Conservation (phyloP, 2,113 vertebrate genomes). For the Silurus meridionalis region DNA sequence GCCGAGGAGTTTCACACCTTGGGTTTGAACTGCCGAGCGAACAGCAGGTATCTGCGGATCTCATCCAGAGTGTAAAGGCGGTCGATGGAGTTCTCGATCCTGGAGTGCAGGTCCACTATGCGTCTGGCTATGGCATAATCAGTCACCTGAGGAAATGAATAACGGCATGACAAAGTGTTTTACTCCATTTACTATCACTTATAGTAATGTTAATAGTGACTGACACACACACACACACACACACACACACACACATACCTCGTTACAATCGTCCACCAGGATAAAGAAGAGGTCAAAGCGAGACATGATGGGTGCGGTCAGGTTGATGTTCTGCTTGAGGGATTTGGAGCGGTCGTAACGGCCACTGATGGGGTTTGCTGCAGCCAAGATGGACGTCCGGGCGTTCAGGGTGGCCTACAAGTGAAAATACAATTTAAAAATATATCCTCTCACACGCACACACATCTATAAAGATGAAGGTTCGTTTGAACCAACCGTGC, state of each 20-base stretch:
- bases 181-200: too few species aligned
- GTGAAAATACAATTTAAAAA: neutral
- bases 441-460: neutral
- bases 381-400: slow-evolving; percentile 96
- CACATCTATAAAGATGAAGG: neutral
- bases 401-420: slow-evolving; percentile 95
- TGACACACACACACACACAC: neutral
- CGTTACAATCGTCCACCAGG: slow-evolving; percentile 96
- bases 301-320: slow-evolving; percentile 96
- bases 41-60: slow-evolving; percentile 93
- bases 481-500: neutral
- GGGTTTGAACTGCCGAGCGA: slow-evolving; percentile 96
- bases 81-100: slow-evolving; percentile 89
- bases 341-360: slow-evolving; percentile 96
- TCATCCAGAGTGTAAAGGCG: slow-evolving; percentile 93
- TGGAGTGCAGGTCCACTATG: slow-evolving; percentile 94
- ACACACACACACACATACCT: slow-evolving; percentile 74
- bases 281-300: slow-evolving; percentile 99
- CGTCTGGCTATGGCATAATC: slow-evolving; percentile 97
- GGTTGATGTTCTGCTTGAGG: slow-evolving; percentile 95
- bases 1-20: slow-evolving; percentile 76
- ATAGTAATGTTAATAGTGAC: too few species aligned
- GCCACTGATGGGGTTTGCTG: slow-evolving; percentile 90
- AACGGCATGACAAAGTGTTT: too few species aligned
- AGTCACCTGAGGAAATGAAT: slow-evolving; percentile 77